Conservation (phyloP, 35 echinoderm and acorn worm species). For the Apostichopus japonicus region DNA sequence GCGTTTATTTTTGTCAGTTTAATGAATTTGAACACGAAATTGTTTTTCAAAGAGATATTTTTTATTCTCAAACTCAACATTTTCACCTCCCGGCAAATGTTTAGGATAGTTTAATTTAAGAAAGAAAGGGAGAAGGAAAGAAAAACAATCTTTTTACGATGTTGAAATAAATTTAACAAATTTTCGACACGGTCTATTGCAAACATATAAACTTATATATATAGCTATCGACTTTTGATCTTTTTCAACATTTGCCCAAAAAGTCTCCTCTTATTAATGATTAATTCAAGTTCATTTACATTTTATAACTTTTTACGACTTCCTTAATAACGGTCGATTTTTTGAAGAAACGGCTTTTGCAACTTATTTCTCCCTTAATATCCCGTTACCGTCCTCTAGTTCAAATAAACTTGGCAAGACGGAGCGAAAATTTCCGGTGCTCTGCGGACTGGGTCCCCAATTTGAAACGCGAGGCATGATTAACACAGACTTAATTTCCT, state of each 20-base stretch:
- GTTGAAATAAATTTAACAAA: too few species aligned
- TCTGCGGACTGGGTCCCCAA: conserved; percentile 28
- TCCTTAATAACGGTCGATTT: conserved; percentile 51
- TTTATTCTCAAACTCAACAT: too few species aligned
- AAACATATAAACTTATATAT: too few species aligned
- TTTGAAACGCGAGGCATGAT: conserved; percentile 61
- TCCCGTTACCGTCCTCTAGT: conserved; percentile 48
- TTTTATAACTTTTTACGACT: conserved; percentile 62
- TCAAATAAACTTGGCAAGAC: conserved; percentile 56
- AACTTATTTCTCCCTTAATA: conserved; percentile 57
- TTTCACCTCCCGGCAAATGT: too few species aligned
- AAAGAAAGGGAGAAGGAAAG: too few species aligned
- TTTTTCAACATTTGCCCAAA: not conserved
- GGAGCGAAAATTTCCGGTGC: conserved; percentile 60
- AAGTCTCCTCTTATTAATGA: conserved; percentile 28
- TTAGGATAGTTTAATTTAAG: too few species aligned
- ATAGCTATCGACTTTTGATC: not conserved
- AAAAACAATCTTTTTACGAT: too few species aligned
- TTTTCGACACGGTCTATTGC: too few species aligned
- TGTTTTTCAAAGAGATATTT: too few species aligned
- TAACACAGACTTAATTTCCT: conserved; percentile 48
- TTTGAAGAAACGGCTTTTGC: not conserved
- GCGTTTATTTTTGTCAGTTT: too few species aligned
- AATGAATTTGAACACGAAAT: too few species aligned
- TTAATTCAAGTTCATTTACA: conserved; percentile 60